A percentile compares a stretch with the other conserved stretches of the same genome.
These are phyloP conservation scores for Antennarius striatus DNA, from an alignment of 2,113 vertebrate genomes.

Conservation along the genomic window DNA sequence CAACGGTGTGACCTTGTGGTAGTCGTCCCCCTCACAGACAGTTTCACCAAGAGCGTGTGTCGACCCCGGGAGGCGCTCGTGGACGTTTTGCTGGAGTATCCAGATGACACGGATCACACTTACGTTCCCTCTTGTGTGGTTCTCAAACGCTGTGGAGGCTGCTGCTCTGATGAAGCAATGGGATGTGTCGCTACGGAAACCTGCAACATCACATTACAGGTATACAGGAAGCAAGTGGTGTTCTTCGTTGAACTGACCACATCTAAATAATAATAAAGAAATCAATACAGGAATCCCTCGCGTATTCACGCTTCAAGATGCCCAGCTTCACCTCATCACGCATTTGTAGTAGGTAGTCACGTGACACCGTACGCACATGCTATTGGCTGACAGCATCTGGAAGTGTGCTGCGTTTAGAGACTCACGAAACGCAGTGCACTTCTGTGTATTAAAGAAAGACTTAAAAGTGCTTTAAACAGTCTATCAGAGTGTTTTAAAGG, in stretches of 20 bases:
- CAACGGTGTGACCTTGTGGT: conserved; percentile 1
- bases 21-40: conserved; percentile 88
- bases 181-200: conserved; percentile 89
- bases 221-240: conserved; percentile 49
- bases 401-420: too few species aligned
- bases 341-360: too few species aligned
- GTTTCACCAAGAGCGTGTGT: conserved; percentile 87
- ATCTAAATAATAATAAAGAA: background rate
- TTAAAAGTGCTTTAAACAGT: too few species aligned
- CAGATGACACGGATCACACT: conserved; percentile 88
- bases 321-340: too few species aligned
- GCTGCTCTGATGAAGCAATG: conserved; percentile 88
- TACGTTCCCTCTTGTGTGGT: conserved; percentile 92
- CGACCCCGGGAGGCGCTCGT: conserved; percentile 88
- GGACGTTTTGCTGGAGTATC: conserved; percentile 91
- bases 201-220: conserved; percentile 90
- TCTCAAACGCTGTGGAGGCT: conserved; percentile 89
- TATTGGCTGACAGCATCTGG: too few species aligned
- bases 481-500: too few species aligned
- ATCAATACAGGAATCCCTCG: too few species aligned
- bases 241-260: background rate
- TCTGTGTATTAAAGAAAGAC: too few species aligned
- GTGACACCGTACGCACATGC: too few species aligned
- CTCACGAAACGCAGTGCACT: too few species aligned
- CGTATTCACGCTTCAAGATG: too few species aligned